Base-by-base conservation (phyloP, 1,140 invertebrate species). In the Ylistrum balloti region DNA sequence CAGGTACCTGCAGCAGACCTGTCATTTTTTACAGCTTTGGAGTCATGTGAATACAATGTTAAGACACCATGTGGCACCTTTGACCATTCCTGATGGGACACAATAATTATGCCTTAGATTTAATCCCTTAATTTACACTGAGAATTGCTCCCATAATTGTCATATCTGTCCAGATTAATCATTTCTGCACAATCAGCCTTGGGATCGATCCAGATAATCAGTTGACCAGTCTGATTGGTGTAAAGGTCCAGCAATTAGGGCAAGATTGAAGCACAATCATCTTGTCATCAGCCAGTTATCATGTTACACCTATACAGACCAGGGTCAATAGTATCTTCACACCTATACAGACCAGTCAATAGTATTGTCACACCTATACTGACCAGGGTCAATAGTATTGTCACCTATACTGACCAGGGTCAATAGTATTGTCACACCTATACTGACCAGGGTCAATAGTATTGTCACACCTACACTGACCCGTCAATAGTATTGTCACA, bases 51-150 rank as follows among this genome's bases (percentile, higher is more conserved):
- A 74, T 22, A 28, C 11, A 28, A 9, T 28, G 22, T 74, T n/a
- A 74, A n/a, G 56, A 74, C 5, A 28, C 17, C n/a, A 74, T 17
- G 35, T 7, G 22, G 22, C 45, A 7, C 35, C 13, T 7, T 38
- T 56, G 45, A 56, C 56, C 56, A 74, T n/a, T 74, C 22, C 56
- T 74, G 22, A n/a, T 45, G 17, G 41, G 41, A 45, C 20, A 45
- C 41, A 45, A 45, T 56, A 74, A 74, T 74, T 74, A 74, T n/a
- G 22, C 22, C 56, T 5, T 2, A 74, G 56, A 74, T 74, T 74
- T 74, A 74, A 74, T 74, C 56, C 56, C 56, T 28, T 74, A 74
- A 74, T 74, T 74, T 74, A 74, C 56, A 38, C 35, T 38, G 35
- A 38, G 35, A 38, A 13, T 38, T 11, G 11, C 28, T 74, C 22